Conservation (phyloP, 2,888 invertebrate genomes). For the Andrena flavipes region DNA sequence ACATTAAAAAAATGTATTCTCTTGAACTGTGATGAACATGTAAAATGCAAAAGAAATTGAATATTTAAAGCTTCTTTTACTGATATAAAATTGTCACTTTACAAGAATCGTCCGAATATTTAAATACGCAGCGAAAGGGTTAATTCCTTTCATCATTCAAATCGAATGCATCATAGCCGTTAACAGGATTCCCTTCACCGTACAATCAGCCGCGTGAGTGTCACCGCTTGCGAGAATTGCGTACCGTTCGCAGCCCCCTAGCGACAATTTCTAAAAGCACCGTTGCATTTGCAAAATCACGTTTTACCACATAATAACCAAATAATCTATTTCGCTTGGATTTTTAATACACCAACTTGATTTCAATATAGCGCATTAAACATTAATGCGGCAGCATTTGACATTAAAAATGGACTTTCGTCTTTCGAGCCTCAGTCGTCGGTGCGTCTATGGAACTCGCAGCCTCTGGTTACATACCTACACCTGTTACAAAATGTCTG, state of each 20-base stretch:
- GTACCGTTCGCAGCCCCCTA: not conserved
- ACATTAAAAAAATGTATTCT: too few relatives aligned
- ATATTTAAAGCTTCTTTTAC: too few relatives aligned
- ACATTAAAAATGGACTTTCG: not conserved
- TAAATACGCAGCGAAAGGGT: too few relatives aligned
- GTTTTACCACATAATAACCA: not conserved
- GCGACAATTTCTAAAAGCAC: not conserved
- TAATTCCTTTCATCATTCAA: too few relatives aligned
- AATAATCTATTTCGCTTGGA: not conserved
- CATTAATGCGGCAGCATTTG: not conserved
- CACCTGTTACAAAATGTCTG: constrained; percentile 55
- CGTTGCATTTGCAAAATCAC: not conserved
- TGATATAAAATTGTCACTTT: too few relatives aligned
- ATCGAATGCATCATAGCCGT: too few relatives aligned
- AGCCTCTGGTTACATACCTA: constrained; percentile 4
- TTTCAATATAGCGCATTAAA: not conserved
- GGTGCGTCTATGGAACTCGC: not conserved
- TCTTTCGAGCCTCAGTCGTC: not conserved
- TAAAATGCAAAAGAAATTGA: too few relatives aligned
- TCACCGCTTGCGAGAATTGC: not conserved
- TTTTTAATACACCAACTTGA: not conserved
- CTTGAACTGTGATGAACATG: too few relatives aligned
- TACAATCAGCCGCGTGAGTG: not conserved
- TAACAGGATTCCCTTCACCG: not conserved
- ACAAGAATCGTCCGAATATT: too few relatives aligned